A percentile compares a stretch with the other conserved stretches of the same genome.
These are phyloP conservation scores for Oreortyx pictus DNA, from an alignment of 2,797 vertebrate genomes.

Conservation along the genomic window DNA sequence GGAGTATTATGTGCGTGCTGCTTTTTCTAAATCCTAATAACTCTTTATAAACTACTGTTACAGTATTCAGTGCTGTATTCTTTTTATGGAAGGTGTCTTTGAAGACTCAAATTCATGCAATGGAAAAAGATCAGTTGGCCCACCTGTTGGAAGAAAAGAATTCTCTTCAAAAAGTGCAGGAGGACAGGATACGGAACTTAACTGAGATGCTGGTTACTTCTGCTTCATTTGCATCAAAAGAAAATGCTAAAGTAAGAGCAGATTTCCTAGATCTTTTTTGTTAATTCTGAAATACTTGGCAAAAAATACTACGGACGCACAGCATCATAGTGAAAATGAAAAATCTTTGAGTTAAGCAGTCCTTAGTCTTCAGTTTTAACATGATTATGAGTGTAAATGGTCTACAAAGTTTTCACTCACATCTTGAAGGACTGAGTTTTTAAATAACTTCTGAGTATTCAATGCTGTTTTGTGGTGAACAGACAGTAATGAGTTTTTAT, in stretches of 20 bases:
- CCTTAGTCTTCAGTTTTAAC: neutral
- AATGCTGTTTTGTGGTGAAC: neutral
- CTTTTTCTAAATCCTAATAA: neutral
- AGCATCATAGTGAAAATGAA: neutral
- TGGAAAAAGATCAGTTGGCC: conserved; percentile 88
- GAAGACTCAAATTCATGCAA: conserved; percentile 87
- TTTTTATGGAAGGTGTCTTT: conserved; percentile 84
- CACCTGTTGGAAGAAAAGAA: conserved; percentile 93
- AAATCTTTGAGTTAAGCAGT: neutral
- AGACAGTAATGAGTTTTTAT: neutral
- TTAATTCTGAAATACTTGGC: neutral
- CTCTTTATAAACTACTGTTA: neutral
- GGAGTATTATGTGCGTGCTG: neutral
- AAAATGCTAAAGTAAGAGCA: conserved; percentile 71
- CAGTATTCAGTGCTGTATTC: too few relatives aligned
- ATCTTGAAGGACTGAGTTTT: neutral
- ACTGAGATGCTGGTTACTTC: conserved; percentile 91
- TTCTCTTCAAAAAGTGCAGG: conserved; percentile 90
- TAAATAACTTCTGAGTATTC: neutral
- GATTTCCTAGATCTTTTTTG: neutral
- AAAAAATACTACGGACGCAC: neutral
- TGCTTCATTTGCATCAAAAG: conserved; percentile 74
- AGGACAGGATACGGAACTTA: conserved; percentile 89
- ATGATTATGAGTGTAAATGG: neutral
- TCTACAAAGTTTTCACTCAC: neutral